These are phyloP conservation scores for Tachina fera DNA, from an alignment of 2,888 invertebrate species.

Conservation along the genomic window DNA sequence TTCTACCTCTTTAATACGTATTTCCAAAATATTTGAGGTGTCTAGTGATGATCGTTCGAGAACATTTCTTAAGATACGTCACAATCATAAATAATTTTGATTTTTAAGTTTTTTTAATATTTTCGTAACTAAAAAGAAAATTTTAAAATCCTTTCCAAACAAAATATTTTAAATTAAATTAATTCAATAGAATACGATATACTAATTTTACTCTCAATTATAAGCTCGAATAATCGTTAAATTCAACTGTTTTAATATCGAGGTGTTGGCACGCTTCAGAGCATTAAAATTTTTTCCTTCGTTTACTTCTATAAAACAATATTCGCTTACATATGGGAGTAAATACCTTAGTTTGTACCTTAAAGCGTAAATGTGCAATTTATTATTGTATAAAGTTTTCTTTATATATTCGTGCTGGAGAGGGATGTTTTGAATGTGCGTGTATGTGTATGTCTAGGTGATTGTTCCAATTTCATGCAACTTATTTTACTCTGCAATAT, in stretches of 20 bases:
- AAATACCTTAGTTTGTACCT: not conserved
- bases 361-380: constrained; percentile 53
- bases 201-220: too few relatives aligned
- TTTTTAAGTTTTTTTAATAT: too few relatives aligned
- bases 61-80: too few relatives aligned
- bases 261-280: constrained; percentile 35
- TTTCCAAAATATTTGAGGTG: too few relatives aligned
- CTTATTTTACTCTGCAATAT: constrained; percentile 48
- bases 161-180: too few relatives aligned
- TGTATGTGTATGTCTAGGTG: constrained; percentile 12
- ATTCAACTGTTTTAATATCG: not conserved
- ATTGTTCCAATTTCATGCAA: constrained; percentile 33
- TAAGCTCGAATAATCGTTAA: too few relatives aligned
- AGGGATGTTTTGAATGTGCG: not conserved
- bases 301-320: constrained; percentile 18
- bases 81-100: too few relatives aligned
- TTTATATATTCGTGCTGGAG: constrained; percentile 28
- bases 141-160: too few relatives aligned
- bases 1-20: too few relatives aligned
- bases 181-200: too few relatives aligned
- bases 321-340: not conserved
- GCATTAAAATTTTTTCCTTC: constrained; percentile 42
- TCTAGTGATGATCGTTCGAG: too few relatives aligned
- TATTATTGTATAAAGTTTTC: constrained; percentile 60
- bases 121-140: too few relatives aligned